A percentile compares a stretch with the other conserved stretches of the same genome.
Conservation (phyloP, 2,888 invertebrate genomes). For the Polylopha cassiicola region DNA sequence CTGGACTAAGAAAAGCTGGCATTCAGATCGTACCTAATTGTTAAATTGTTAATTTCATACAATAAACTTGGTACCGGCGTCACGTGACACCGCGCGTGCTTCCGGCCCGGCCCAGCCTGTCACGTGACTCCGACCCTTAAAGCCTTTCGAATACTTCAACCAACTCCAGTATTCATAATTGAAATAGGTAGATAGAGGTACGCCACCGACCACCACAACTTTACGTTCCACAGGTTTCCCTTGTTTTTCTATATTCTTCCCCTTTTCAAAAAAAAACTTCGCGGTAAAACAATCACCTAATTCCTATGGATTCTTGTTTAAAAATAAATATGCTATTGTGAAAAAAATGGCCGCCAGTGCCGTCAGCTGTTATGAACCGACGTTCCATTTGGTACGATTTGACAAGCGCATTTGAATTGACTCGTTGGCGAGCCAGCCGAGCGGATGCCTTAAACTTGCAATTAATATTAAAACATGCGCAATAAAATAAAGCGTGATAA, state of each 20-base stretch:
- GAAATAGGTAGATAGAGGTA: too few species aligned
- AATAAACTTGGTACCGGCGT: too few species aligned
- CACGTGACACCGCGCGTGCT: too few species aligned
- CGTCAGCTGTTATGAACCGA: conserved; percentile 40
- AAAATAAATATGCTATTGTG: conserved; percentile 33
- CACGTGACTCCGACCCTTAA: too few species aligned
- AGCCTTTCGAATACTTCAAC: too few species aligned
- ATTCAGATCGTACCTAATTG: too few species aligned
- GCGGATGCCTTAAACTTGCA: conserved; percentile 72
- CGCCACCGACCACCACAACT: too few species aligned
- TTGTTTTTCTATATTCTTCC: conserved; percentile 1
- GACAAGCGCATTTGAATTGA: conserved; percentile 59
- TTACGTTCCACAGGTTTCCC: background rate
- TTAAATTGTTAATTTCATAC: too few species aligned
- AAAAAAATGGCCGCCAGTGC: conserved; percentile 39
- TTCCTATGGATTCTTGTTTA: conserved; percentile 34
- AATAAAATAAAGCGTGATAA: conserved; percentile 52
- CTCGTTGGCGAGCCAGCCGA: conserved; percentile 44
- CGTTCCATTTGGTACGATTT: conserved; percentile 49
- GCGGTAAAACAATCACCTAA: conserved; percentile 29
- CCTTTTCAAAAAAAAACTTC: conserved; percentile 8
- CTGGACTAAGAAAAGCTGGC: too few species aligned
- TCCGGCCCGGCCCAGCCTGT: too few species aligned
- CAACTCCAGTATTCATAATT: too few species aligned
- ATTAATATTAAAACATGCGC: conserved; percentile 75